Base-by-base conservation (phyloP, 2,797 vertebrate genomes). In the Menidia menidia region DNA sequence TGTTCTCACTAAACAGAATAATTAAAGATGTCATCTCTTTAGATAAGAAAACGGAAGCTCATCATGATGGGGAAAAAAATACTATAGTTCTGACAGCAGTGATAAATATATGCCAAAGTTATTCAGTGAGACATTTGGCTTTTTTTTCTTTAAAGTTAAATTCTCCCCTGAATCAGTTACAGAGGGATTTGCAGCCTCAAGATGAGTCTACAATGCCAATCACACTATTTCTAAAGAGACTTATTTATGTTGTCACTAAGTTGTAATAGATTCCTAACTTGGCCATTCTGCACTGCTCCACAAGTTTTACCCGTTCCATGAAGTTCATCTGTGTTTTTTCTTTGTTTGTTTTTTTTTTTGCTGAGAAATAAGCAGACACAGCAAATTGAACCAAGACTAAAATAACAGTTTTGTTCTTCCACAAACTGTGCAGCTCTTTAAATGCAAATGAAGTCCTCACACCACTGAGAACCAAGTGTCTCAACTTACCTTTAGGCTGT, bases 1-100 rank as follows among this genome's bases (percentile, higher is more conserved):
- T 75, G 48, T 77, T 48, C 68, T 78, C 33, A 9, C 52, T 58
- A 47, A 18, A 10, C 75, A 73, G 63, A 65, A 60, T 80, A 87
- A 76, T 80, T 50, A 73, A 57, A 79, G 67, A 61, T 76, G 66
- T 79, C 60, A 73, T 79, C 60, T 64, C 63, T 73, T 73, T 12
- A 75, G 63, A 65, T 60, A 60, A 78, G 52, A 53, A 18, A 14
- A 39, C 50, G 45, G n/a, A 51, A 25, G 42, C 39, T 50, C 4
- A 7, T 18, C 63, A 52, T 61, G 70, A 73, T 80, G 43, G 7
- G 7, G 80, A 86, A 76, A 61, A 48, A 67, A 85, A 82, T 33
- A 4, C 25, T n/a, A 16, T 39, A 60, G 51, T 60, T 54, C 33
- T n/a, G 6, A 73, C 58, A 73, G 31, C 25, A 16, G 48, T 31